Percentiles rank a stretch among this genome's conserved stretches.
Evolutionary conservation across 2,113 vertebrate genomes (phyloP).

Genomic region (Lontra canadensis): DNA sequence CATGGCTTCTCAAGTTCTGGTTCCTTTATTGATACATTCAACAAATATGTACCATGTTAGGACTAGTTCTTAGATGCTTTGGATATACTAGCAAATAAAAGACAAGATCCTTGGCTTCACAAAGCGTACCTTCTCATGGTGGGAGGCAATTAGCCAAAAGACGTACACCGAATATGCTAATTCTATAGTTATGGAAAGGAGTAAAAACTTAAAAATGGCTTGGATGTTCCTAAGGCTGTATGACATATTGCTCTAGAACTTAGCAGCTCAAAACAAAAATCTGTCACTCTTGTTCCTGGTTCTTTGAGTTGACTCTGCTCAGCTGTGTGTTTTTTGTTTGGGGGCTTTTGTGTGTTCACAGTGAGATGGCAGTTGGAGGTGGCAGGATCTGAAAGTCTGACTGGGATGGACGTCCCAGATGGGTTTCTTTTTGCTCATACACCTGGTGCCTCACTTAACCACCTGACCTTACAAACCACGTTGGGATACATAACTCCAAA

Average conservation of each 20-base stretch:
- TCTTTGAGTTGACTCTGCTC: background rate
- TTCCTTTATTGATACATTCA: background rate
- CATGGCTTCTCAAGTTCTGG: background rate
- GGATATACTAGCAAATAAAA: background rate
- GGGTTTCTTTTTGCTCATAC: background rate
- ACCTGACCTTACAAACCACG: background rate
- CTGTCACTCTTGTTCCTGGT: background rate
- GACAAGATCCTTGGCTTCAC: background rate
- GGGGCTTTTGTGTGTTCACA: background rate
- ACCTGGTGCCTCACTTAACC: background rate
- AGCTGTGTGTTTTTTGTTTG: background rate
- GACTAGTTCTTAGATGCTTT: background rate
- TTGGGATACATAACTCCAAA: background rate
- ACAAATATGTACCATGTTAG: background rate
- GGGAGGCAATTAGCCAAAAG: background rate
- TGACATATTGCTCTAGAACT: background rate
- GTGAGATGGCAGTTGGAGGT: background rate
- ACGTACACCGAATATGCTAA: background rate
- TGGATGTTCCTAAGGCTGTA: background rate
- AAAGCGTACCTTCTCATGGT: background rate
- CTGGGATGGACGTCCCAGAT: background rate
- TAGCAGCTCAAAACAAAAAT: background rate
- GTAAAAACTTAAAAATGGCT: background rate
- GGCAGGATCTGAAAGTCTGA: background rate
- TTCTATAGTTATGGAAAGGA: background rate